A percentile compares a stretch with the other conserved stretches of the same genome.
phyloP scores from a whole-genome alignment of 2,797 vertebrate species.

The Pseudotriccus pelzelni region DNA sequence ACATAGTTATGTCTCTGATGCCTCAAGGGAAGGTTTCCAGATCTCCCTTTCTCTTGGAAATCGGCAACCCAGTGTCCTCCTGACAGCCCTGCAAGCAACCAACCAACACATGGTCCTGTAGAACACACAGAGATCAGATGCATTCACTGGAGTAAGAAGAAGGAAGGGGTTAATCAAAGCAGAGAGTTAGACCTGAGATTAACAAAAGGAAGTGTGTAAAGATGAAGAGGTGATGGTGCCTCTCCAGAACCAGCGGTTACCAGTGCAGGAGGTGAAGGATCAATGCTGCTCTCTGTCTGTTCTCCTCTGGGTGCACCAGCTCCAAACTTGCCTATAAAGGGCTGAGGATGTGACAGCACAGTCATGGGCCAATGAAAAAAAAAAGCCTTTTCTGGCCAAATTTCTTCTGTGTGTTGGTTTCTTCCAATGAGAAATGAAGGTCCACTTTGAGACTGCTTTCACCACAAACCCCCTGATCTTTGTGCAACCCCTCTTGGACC shows the following conservation, averaged over 20 bases:
- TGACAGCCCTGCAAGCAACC: background rate
- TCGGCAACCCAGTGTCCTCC: background rate
- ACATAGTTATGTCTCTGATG: background rate
- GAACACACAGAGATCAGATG: accelerated
- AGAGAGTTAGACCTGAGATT: background rate
- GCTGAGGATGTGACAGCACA: background rate
- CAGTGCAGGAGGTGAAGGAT: background rate
- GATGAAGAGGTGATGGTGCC: background rate
- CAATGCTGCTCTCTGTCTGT: background rate
- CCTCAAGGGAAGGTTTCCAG: background rate
- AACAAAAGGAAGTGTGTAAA: background rate
- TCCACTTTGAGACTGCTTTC: background rate
- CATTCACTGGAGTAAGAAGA: background rate
- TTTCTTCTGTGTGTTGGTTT: background rate
- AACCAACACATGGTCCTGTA: accelerated
- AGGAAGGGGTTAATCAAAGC: background rate
- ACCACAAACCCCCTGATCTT: background rate
- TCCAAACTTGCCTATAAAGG: background rate
- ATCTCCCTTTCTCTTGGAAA: background rate
- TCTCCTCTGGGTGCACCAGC: background rate
- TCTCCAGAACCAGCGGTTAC: background rate
- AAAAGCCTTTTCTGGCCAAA: background rate
- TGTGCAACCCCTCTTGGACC: background rate
- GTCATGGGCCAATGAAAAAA: background rate
- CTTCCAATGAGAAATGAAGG: background rate